Base-by-base conservation (phyloP, 1,140 invertebrate species). In the Cyclargus thomasi region DNA sequence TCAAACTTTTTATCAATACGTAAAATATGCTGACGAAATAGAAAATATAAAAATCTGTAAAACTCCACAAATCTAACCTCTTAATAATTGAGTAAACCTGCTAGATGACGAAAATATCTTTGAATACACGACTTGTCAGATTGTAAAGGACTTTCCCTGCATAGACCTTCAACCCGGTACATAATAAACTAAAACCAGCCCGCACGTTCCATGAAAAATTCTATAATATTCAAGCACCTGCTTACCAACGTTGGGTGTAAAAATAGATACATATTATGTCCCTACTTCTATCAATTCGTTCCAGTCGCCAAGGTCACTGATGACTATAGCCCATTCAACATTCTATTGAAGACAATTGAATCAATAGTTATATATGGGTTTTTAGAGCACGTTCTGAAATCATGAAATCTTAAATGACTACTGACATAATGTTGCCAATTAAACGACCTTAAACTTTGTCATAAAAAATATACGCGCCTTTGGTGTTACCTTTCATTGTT, bases 251-350 rank as follows among this genome's bases (percentile, higher is more conserved):
- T 47, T 47, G 10, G 39, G 39, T 47, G 39, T 47, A 47, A 47
- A 47, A 47, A 47, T 47, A 47, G 39, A 2, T 1, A 1, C 6
- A 11, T 47, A 47, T 47, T 47, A 47, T 47, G 39, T 47, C 39
- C 39, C 39, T 29, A 59, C 29, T 23, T 35, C 23, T 53, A 53
- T 57, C 64, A 20, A 66, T 66, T 66, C 53, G 64, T 66, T 66
- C 64, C 53, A 66, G 22, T 23, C 53, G 8, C 22, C 64, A 66
- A 66, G 64, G 64, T n/a, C 64, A 23, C 53, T 66, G 55, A 66
- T 35, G 22, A 53, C 53, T 66, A 66, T 57, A 66, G 53, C 23
- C 53, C 53, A 66, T 66, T 66, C 53, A 57, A 29, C 17, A 63
- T 63, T 62, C 18, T 22, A 63, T 63, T 63, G 62, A 17, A 36